Base-by-base conservation (phyloP, 2,888 invertebrate genomes). In the Psylliodes chrysocephalus region DNA sequence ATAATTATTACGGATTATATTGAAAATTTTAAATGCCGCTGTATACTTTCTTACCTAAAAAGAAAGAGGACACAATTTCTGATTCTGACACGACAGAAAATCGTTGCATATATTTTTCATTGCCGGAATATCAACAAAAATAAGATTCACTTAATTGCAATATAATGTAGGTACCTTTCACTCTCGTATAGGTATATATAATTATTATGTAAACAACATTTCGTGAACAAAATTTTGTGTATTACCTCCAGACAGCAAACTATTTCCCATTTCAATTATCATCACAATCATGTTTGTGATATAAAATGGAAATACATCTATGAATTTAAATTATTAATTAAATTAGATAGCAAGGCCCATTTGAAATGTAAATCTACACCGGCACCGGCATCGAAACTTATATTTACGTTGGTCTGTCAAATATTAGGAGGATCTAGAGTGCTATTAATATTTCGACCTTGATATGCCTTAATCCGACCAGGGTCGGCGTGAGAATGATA, bases 391-490 rank as follows among this genome's bases (percentile, higher is more conserved):
- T 35, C 25, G 15, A 56, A 56, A 46, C 46, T 56, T 33, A 22
- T 56, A 33, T 46, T 18, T 44, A 18, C 46, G 18, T 46, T 46
- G 15, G 22, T 22, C 46, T 22, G 56, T 57, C 56, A 25, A 47
- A 57, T 35, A 57, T 57, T 38, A 14, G 56, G 56, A 47, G 35
- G 47, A 57, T 57, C 56, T 47, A 57, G 10, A 22, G 2, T 12
- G 19, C 47, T 57, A 57, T 47, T 46, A 47, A 57, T 47, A 57
- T 35, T 22, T 47, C 28, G 56, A 42, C 56, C 56, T 56, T 56
- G 56, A 46, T 46, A 18, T 35, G 28, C 19, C 46, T 30, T 14
- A 22, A 46, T 46, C 12, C 14, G 3, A 22, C 12, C 42, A 18
- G 42, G 12, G 14, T 8, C 14, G 42, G 30, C 30, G 6, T 10